A percentile compares a stretch with the other conserved stretches of the same genome.
Evolutionary conservation across 2,888 invertebrate genomes (phyloP).

Genomic region (Hipparchia semele): DNA sequence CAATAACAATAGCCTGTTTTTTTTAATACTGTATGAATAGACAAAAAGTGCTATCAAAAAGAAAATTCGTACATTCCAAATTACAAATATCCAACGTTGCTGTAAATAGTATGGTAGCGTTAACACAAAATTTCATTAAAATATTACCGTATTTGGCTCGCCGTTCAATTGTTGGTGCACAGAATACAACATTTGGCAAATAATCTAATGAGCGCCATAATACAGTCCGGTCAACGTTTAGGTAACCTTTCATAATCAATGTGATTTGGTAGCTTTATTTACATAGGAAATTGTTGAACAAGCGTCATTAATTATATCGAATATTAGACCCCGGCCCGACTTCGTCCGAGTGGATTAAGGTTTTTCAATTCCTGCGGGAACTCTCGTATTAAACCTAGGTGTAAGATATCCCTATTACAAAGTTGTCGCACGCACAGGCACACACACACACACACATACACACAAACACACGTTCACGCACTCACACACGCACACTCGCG

Average conservation of each 20-base stretch:
- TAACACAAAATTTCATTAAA: conserved; percentile 32
- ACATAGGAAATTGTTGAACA: neutral
- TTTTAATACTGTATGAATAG: too few species aligned
- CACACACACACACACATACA: too few species aligned
- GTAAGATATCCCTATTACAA: too few species aligned
- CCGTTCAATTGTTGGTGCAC: conserved; percentile 51
- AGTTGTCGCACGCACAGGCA: too few species aligned
- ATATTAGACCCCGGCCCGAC: too few species aligned
- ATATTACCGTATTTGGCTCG: conserved; percentile 54
- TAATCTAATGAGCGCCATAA: conserved; percentile 55
- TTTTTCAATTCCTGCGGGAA: too few species aligned
- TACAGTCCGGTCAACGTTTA: conserved; percentile 43
- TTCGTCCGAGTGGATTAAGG: too few species aligned
- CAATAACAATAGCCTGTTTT: too few species aligned
- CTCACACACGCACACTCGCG: too few species aligned
- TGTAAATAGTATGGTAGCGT: conserved; percentile 1
- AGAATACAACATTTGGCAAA: conserved; percentile 57
- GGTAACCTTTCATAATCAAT: conserved; percentile 9
- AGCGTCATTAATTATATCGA: neutral
- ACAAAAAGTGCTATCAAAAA: neutral
- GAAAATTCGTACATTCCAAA: neutral
- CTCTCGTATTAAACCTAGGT: too few species aligned
- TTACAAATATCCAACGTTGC: neutral
- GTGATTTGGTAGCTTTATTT: conserved; percentile 3
- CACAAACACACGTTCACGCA: too few species aligned